Base-by-base conservation (phyloP, 2,113 vertebrate species). In the Perca flavescens region DNA sequence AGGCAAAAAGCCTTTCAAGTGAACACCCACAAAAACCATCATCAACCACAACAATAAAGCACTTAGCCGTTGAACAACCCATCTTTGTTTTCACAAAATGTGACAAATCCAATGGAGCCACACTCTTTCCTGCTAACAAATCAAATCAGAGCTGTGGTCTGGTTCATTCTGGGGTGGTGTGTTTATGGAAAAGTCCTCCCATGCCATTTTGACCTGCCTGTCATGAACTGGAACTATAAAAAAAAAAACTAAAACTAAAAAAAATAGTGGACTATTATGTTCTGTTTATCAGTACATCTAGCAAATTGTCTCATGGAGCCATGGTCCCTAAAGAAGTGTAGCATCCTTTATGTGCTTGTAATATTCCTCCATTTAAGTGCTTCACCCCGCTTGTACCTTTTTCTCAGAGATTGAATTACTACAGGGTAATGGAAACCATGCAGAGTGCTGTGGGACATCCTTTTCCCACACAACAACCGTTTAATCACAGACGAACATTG, bases 371-470 rank as follows among this genome's bases (percentile, higher is more conserved):
- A 70, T 80, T 79, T 86, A 89, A 92, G 91, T 90, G 91, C 92
- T 82, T 87, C 82, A 61, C 78, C 80, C 62, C 28, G 66, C 78
- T 85, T 79, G 80, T 89, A 90, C 73, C 84, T 88, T 83, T 83
- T 86, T 86, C 70, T 67, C 56, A 77, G 69, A 87, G 76, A 92
- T 89, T 91, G 86, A 84, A 91, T 93, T 92, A 88, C 83, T 68
- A 86, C 80, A 82, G 61, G 54, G 80, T 92, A 93, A 94, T 94
- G 94, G 94, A 93, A 90, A 91, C 77, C 87, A 75, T 88, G 88
- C 85, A 92, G 79, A 93, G 93, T 94, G 93, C 93, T 94, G 58
- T 91, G 93, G 93, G 92, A 94, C 90, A 88, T 94, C 93, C 92
- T 90, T 88, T 92, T 90, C 90, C 92, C 93, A 88, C 89, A 92